Evolutionary conservation across 2,797 vertebrate species (phyloP).

Genomic region (Martes flavigula): DNA sequence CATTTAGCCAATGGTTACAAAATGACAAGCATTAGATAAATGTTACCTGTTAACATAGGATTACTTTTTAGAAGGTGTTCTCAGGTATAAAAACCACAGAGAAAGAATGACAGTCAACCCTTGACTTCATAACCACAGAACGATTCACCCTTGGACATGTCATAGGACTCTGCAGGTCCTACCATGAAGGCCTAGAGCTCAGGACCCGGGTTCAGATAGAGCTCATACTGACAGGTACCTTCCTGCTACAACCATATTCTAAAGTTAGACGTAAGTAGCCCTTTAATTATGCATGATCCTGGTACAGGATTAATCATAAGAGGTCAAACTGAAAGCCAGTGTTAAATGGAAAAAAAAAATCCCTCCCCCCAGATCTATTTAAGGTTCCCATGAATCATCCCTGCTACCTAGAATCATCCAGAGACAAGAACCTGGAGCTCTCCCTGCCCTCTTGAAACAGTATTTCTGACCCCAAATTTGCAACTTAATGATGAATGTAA

Average conservation of each 20-base stretch:
- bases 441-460: background rate
- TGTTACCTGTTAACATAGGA: background rate
- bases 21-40: background rate
- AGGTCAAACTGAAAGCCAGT: background rate
- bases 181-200: background rate
- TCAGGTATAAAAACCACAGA: background rate
- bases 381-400: background rate
- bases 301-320: background rate
- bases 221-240: background rate
- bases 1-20: constrained; percentile 7
- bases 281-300: background rate
- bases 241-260: background rate
- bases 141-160: background rate
- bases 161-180: background rate
- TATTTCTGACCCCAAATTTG: background rate
- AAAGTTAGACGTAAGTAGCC: background rate
- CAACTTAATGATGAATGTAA: background rate
- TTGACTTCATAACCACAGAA: background rate
- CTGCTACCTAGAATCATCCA: background rate
- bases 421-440: background rate
- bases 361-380: background rate
- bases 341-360: background rate
- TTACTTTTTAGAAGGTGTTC: background rate
- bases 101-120: background rate
- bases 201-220: background rate